Evolutionary conservation across 2,113 vertebrate genomes (phyloP).

Genomic region (Garra rufa): DNA sequence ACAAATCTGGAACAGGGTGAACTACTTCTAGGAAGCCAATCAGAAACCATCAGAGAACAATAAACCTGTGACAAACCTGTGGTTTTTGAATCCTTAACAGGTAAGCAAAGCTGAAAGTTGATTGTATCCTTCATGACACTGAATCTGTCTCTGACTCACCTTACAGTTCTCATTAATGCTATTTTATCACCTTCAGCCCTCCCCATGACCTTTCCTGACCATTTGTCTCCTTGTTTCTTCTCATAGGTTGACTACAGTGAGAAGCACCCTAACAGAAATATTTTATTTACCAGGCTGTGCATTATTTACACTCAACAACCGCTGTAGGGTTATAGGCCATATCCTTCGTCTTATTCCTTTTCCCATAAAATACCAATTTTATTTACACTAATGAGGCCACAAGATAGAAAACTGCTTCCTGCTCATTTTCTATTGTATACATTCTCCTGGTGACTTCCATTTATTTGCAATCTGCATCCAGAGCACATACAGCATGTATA

Average conservation of each 20-base stretch:
- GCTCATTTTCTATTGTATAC: background rate
- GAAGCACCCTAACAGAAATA: background rate
- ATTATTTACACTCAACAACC: conserved; percentile 13
- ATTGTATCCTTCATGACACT: background rate
- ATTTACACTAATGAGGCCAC: background rate
- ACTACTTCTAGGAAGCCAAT: background rate
- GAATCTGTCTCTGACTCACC: background rate
- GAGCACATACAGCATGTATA: conserved; percentile 39
- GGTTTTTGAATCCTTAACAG: background rate
- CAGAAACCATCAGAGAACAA: background rate
- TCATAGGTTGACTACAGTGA: background rate
- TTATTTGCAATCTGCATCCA: conserved; percentile 9
- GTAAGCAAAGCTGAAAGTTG: background rate
- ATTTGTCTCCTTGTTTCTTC: conserved; percentile 1
- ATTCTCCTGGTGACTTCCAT: background rate
- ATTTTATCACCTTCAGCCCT: background rate
- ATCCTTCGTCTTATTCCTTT: background rate
- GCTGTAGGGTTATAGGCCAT: conserved; percentile 7
- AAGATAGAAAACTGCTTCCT: conserved; percentile 1
- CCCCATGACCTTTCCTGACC: background rate
- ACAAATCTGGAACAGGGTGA: background rate
- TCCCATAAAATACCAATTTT: background rate
- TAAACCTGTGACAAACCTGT: background rate
- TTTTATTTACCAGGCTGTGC: conserved; percentile 19
- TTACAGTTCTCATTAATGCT: background rate